Base-by-base conservation (phyloP, 2,797 vertebrate species). In the Alfaro cultratus region DNA sequence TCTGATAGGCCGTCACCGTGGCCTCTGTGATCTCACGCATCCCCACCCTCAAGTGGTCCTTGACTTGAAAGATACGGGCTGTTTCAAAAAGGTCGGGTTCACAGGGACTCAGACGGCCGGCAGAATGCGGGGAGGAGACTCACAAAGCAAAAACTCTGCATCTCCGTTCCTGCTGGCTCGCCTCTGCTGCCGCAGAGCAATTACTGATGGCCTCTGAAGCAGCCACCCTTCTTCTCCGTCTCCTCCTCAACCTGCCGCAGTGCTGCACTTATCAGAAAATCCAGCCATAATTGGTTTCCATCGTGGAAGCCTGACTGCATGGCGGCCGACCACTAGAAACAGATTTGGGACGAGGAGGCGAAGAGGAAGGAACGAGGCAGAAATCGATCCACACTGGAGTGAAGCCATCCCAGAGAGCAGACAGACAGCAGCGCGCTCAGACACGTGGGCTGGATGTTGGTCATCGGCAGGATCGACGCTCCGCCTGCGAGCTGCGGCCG, bases 161-260 rank as follows among this genome's bases (percentile, higher is more conserved):
- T 86, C 82, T 81, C 62, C n/a, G 1, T 55, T 80, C 62, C 43
- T 43, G 68, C 77, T 49, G 13, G 71, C 70, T 79, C 78, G 76
- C 76, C 51, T 83, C 31, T 8, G 6, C 84, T 90, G 89, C 92
- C 36, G 86, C 91, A 90, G 86, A 89, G 87, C 86, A 89, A 89
- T 92, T 88, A 91, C 83, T 72, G 67, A 62, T 82, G 84, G 86
- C 76, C 80, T 85, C 78, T 73, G 64, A 85, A 86, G 84, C 75
- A 41, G 83, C 84, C 83, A 83, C 83, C 85, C 84, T 87, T 87
- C n/a, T n/a, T n/a, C n/a, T 46, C 29, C 12, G 15, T 84, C 79
- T 80, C 80, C 84, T 85, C 80, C 85, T 86, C 85, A 73, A 84
- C 85, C 88, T 88, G 83, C 78, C 39, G 84, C 86, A 31, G 73